Conservation (phyloP, 1,140 invertebrate genomes). For the Meteorus sp. region DNA sequence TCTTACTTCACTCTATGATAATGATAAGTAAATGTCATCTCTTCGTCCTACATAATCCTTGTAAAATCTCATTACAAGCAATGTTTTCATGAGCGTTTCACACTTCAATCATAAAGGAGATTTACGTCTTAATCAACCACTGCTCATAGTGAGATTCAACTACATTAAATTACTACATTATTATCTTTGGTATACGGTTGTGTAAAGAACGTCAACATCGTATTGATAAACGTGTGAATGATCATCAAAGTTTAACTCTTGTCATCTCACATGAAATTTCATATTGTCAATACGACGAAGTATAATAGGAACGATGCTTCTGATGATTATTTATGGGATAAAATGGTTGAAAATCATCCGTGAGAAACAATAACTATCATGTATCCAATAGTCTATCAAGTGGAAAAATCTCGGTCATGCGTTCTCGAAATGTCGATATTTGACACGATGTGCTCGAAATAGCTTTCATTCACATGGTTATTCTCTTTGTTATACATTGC, state of each 20-base stretch:
- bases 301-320: conserved; percentile 38
- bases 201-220: conserved; percentile 29
- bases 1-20: too few relatives aligned
- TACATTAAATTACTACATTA: conserved; percentile 30
- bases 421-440: conserved; percentile 2
- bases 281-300: conserved; percentile 8
- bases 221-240: conserved; percentile 33
- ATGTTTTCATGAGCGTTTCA: too few relatives aligned
- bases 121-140: too few relatives aligned
- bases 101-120: too few relatives aligned
- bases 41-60: too few relatives aligned
- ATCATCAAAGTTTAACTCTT: too few relatives aligned
- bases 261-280: not conserved
- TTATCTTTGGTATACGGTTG: conserved; percentile 46
- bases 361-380: conserved; percentile 3
- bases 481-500: not conserved
- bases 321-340: conserved; percentile 22
- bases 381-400: not conserved
- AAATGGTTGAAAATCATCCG: conserved; percentile 8
- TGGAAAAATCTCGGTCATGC: conserved; percentile 17
- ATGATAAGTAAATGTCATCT: too few relatives aligned
- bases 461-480: not conserved
- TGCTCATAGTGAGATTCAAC: too few relatives aligned
- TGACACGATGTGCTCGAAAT: not conserved
- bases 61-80: too few relatives aligned